Evolutionary conservation across 2,113 vertebrate species (phyloP), one percentile per base, ranked within the genome.

Genomic region (Bufo bufo): DNA sequence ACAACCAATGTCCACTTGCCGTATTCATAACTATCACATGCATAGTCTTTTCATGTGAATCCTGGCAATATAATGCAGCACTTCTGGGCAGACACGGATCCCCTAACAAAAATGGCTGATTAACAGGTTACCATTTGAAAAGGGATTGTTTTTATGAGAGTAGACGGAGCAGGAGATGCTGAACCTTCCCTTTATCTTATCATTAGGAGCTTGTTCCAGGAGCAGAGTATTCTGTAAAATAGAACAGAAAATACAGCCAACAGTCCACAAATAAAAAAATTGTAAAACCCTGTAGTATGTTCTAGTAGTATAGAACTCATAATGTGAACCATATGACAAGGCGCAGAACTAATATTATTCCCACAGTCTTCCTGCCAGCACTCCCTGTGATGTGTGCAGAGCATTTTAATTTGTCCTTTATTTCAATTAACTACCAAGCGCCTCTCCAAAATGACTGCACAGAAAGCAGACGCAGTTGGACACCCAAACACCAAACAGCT

Each of bases 401-500:
- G 81, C 61, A 83, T 83, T 83, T 83, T 83, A 83, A 83, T 83
- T 83, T 83, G 61, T 52, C 45, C 20, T 69, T 83, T 83, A 66
- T 69, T 83, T 83, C 61, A 50, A 52, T 66, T 83, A 83, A 50
- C 47, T 16, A 65, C 19, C 33, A 19, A 83, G 10, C 11, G 47
- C 12, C 61, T 83, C 69, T n/a, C 20, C 33, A 63, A 66, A 52
- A 66, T 69, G 63, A 50, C 63, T 49, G 63, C 61, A 83, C 20
- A 83, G 20, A 83, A 50, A 63, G 45, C 81, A 83, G 49, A 50
- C 81, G 20, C 81, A 50, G 81, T 52, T 83, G 63, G 81, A 69
- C 63, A 69, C 59, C 81, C 66, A 50, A 66, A 69, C 61, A 69
- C 45, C 23, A n/a, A 83, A 83, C 61, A 69, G n/a, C 79, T 19